A percentile compares a stretch with the other conserved stretches of the same genome.
Conservation (phyloP, 2,797 vertebrate species). For the Pachyuromys duprasi region DNA sequence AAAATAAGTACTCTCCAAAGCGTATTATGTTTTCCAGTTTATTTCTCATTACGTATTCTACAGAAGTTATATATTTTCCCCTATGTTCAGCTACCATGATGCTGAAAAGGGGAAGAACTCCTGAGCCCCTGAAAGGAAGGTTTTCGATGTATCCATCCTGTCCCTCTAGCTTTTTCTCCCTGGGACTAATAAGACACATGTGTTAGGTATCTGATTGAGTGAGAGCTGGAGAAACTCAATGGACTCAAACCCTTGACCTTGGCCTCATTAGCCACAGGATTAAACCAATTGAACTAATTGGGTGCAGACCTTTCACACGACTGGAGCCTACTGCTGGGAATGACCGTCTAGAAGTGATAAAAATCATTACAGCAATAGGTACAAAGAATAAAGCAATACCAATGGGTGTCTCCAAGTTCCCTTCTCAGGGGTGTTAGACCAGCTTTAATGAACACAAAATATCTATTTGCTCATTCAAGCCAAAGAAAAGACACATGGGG, state of each 20-base stretch:
- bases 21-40: neutral
- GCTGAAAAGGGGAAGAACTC: neutral
- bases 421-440: neutral
- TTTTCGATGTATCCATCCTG: neutral
- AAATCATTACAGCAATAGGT: neutral
- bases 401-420: neutral
- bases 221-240: conserved; percentile 42
- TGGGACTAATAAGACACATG: conserved; percentile 48
- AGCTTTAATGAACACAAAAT: neutral
- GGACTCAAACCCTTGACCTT: conserved; percentile 73
- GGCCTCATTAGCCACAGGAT: conserved; percentile 73
- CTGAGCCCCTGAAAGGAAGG: neutral
- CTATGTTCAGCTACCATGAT: neutral
- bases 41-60: neutral
- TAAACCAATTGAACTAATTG: conserved; percentile 72
- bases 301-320: conserved; percentile 59
- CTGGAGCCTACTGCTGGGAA: conserved; percentile 35
- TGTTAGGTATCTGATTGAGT: conserved; percentile 9
- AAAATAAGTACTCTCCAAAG: conserved; percentile 34
- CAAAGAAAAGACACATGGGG: neutral
- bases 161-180: neutral
- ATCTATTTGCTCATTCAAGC: neutral
- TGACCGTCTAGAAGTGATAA: neutral
- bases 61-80: neutral
- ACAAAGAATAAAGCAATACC: neutral